phyloP scores from a whole-genome alignment of 1,140 invertebrate species.

The Choristoneura fumiferana region DNA sequence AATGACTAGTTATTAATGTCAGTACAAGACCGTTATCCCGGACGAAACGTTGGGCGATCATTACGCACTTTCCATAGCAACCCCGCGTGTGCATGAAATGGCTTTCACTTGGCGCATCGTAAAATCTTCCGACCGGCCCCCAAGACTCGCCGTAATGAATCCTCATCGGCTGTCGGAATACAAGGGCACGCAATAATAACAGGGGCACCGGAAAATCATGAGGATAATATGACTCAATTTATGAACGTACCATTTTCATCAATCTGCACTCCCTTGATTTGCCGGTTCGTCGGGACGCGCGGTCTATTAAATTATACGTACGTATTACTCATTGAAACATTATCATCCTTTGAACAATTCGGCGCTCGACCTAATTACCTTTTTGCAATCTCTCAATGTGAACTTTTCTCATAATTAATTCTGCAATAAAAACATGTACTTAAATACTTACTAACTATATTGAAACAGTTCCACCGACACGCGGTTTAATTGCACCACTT shows the following conservation, averaged over 20 bases:
- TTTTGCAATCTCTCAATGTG: too few species aligned
- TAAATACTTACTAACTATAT: too few species aligned
- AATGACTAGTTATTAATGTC: not conserved
- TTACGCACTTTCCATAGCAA: slow-evolving; percentile 27
- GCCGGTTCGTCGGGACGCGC: not conserved
- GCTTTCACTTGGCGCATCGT: slow-evolving; percentile 37
- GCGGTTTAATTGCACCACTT: too few species aligned
- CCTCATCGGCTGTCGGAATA: slow-evolving; percentile 31
- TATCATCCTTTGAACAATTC: too few species aligned
- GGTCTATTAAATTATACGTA: not conserved
- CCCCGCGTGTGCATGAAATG: slow-evolving; percentile 33
- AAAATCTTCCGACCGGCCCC: slow-evolving; percentile 34
- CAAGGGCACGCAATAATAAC: slow-evolving; percentile 29
- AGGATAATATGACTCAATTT: slow-evolving; percentile 20
- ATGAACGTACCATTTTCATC: slow-evolving; percentile 12
- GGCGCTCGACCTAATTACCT: too few species aligned
- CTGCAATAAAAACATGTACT: too few species aligned
- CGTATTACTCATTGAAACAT: too few species aligned
- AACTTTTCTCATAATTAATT: too few species aligned
- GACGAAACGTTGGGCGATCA: not conserved
- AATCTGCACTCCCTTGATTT: slow-evolving; percentile 9
- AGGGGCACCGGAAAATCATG: slow-evolving; percentile 17
- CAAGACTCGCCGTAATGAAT: slow-evolving; percentile 33
- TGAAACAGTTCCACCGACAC: too few species aligned
- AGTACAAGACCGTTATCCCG: not conserved